Conservation (phyloP, 2,113 vertebrate species). For the Phoenicopterus ruber region DNA sequence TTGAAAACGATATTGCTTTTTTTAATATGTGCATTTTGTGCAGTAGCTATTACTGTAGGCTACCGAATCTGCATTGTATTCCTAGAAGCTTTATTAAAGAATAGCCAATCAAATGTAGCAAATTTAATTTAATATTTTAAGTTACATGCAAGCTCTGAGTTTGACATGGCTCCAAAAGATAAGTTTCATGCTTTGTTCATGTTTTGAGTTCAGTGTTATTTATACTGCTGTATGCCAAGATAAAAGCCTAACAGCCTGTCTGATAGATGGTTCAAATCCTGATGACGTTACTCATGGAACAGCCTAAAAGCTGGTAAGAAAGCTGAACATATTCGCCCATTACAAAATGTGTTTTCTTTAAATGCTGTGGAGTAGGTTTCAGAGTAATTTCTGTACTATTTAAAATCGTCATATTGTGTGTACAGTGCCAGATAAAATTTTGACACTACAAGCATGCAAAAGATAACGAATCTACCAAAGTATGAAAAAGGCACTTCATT, state of each 20-base stretch:
- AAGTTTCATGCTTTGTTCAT: background rate
- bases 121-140: background rate
- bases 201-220: background rate
- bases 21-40: background rate
- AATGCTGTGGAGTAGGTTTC: background rate
- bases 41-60: background rate
- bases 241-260: background rate
- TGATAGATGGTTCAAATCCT: background rate
- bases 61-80: background rate
- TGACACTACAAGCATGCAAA: background rate
- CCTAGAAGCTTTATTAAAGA: background rate
- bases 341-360: constrained; percentile 1
- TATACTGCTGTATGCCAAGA: background rate
- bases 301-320: background rate
- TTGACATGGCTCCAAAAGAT: background rate
- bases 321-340: background rate
- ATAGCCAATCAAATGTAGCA: background rate
- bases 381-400: background rate
- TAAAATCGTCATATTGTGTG: background rate
- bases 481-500: background rate
- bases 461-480: background rate
- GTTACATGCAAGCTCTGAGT: background rate
- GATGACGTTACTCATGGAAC: background rate
- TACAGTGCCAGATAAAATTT: background rate
- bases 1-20: background rate